Base-by-base conservation (phyloP, 2,113 vertebrate species). In the Pollimyrus isidori region DNA sequence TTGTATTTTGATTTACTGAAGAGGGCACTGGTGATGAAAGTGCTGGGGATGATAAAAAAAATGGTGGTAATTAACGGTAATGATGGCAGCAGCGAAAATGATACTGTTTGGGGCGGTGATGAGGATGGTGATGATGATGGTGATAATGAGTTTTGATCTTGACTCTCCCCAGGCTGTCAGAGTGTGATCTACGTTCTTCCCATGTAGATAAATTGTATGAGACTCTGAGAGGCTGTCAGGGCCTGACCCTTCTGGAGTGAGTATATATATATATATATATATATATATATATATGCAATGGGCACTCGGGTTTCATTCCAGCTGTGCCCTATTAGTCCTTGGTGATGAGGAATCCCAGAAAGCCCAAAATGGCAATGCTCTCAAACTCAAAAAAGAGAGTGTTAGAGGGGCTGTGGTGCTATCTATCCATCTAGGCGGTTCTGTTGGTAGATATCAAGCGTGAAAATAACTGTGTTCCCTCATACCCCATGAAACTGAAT, bases 181-280 rank as follows among this genome's bases (percentile, higher is more conserved):
- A 91, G 58, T 95, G 96, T 42, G 76, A 0, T 53, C 93, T 97
- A 90, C 76, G 89, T 76, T 93, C 90, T 39, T 82, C 90, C 17
- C 89, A 95, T 89, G 49, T 97, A 73, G 88, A 93, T 50, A 92
- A 83, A 80, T 89, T 98, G 87, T 95, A 91, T 85, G 39, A 4
- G 48, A 93, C 91, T 0, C 90, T 98, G 91, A 92, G 91, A 91
- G 87, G 89, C 3, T 95, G 94, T 11, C 50, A 88, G 69, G 87
- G 39, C 46, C 39, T 97, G 88, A 93, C 94, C 0, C 53, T 93
- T 30, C 76, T 97, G 73, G 95, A 97, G 96, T 97, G 95, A 96
- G 96, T 94, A 76, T 65, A 21, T 65, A 21, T 30, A 13, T 30
- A 13, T n/a, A 49, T 53, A 23, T 39, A 65, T 80, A 76, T 65